Conservation (phyloP, 64 coral and sea anemone genomes). For the Astreopora myriophthalma region DNA sequence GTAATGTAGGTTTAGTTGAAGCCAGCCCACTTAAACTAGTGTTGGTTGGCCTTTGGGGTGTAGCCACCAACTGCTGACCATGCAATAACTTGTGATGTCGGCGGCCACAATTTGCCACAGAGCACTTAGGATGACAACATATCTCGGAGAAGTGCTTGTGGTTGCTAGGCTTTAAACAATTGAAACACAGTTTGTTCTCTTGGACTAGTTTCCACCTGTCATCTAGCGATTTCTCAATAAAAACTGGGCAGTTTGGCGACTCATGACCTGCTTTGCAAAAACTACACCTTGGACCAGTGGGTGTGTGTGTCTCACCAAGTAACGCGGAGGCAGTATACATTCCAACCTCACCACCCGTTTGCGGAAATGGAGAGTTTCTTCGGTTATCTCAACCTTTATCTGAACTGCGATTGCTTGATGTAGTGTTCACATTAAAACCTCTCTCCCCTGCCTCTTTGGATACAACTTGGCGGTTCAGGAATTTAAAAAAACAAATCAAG, state of each 20-base stretch:
- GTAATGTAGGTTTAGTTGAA: too few species aligned
- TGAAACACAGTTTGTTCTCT: slow-evolving; percentile 3
- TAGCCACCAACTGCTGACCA: too few species aligned
- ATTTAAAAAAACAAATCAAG: slow-evolving; percentile 23
- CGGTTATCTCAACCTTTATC: neutral
- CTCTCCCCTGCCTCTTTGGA: slow-evolving; percentile 51
- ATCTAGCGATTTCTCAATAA: neutral
- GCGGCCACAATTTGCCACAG: too few species aligned
- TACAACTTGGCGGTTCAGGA: slow-evolving; percentile 44
- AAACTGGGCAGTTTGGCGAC: too few species aligned
- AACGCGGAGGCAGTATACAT: neutral
- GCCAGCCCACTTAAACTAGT: too few species aligned
- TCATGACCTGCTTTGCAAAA: too few species aligned
- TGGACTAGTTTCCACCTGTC: slow-evolving; percentile 8
- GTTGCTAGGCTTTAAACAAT: neutral
- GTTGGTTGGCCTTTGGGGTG: too few species aligned
- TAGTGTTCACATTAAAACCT: neutral
- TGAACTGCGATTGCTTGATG: neutral
- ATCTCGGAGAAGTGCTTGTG: slow-evolving; percentile 4
- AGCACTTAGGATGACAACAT: too few species aligned
- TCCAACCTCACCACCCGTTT: neutral
- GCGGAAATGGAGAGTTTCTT: neutral
- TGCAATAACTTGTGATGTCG: too few species aligned
- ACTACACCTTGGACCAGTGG: too few species aligned
- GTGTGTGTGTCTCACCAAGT: neutral